A percentile compares a stretch with the other conserved stretches of the same genome.
These are phyloP conservation scores for Epistrophe grossulariae DNA, from an alignment of 2,888 invertebrate species.

Conservation along the genomic window DNA sequence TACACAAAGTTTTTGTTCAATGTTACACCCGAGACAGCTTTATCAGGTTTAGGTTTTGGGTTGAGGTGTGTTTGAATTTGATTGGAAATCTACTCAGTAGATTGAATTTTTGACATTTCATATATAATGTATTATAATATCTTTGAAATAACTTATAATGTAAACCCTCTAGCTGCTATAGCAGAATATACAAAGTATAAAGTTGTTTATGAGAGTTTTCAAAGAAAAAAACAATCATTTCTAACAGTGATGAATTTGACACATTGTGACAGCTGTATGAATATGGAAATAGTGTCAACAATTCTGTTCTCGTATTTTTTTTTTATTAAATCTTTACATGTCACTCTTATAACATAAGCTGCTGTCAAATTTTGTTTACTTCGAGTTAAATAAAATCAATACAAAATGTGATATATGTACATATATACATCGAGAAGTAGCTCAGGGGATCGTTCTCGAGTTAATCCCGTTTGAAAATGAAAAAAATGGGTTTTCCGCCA, in stretches of 20 bases:
- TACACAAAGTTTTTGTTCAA: constrained; percentile 30
- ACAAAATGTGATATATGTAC: too few relatives aligned
- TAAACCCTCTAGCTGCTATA: not conserved
- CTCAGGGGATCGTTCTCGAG: too few relatives aligned
- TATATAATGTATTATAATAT: constrained; percentile 9
- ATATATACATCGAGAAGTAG: too few relatives aligned
- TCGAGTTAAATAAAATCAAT: not conserved
- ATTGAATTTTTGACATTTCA: constrained; percentile 62
- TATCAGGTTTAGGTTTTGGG: constrained; percentile 2
- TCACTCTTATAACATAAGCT: not conserved
- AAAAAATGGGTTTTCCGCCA: too few relatives aligned
- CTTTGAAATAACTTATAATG: constrained; percentile 39
- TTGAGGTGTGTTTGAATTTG: constrained; percentile 19
- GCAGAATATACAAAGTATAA: constrained; percentile 7
- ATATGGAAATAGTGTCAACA: constrained; percentile 41
- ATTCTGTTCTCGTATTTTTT: not conserved
- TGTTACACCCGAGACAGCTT: constrained; percentile 33
- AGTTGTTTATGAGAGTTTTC: not conserved
- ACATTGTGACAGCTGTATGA: constrained; percentile 45
- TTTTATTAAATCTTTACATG: constrained; percentile 7
- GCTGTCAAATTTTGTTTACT: not conserved
- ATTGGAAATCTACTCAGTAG: constrained; percentile 48
- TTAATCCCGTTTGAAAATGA: too few relatives aligned
- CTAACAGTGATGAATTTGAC: constrained; percentile 33
- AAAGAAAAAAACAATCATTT: constrained; percentile 19